Conservation (phyloP, 2,113 vertebrate genomes). For the Panurus biarmicus region DNA sequence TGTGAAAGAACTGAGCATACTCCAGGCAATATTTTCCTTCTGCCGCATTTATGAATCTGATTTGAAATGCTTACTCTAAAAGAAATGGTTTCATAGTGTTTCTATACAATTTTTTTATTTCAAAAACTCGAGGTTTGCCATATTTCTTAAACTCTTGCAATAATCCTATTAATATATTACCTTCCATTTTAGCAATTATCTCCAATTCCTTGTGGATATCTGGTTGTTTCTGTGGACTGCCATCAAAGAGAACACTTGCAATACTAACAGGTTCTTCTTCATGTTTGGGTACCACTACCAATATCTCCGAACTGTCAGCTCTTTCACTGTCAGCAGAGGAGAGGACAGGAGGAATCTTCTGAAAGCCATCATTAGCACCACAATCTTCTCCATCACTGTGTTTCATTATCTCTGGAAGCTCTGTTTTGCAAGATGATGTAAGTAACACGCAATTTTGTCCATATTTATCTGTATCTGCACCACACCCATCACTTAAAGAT, state of each 20-base stretch:
- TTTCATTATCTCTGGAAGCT: neutral
- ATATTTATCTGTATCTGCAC: accelerated
- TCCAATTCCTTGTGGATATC: neutral
- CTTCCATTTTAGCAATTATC: neutral
- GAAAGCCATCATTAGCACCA: neutral
- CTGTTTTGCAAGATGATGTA: neutral
- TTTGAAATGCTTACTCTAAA: neutral
- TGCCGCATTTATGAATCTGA: neutral
- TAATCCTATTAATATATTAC: neutral
- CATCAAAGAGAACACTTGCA: neutral
- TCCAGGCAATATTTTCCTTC: neutral
- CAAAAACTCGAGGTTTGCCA: neutral
- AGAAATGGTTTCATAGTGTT: neutral
- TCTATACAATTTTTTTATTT: neutral
- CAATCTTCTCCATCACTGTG: neutral
- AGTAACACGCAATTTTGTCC: neutral
- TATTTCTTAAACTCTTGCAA: neutral
- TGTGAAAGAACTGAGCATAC: neutral
- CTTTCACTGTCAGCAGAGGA: neutral
- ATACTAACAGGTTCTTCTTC: neutral
- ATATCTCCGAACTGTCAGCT: accelerated
- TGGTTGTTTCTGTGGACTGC: neutral
- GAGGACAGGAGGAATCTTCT: neutral
- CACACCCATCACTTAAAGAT: neutral
- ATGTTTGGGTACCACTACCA: too few relatives aligned